A percentile compares a stretch with the other conserved stretches of the same genome.
These are phyloP conservation scores for Drosophila multiciliata DNA, from an alignment of 2,888 invertebrate genomes.

Conservation along the genomic window DNA sequence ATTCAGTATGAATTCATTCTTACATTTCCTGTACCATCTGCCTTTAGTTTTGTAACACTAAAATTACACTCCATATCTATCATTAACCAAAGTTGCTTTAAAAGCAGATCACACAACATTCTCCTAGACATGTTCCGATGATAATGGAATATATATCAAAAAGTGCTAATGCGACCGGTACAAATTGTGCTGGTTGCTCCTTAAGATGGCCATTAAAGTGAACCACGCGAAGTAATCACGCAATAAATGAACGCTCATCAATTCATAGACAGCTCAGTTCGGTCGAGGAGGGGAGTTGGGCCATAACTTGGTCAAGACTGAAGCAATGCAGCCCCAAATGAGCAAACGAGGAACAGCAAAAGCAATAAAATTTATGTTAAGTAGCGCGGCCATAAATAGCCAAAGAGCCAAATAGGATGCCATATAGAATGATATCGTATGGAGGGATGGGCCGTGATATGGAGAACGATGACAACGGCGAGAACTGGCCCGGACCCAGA, in stretches of 20 bases:
- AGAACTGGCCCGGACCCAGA: constrained; percentile 14
- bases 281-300: not conserved
- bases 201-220: constrained; percentile 49
- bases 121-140: constrained; percentile 7
- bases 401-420: constrained; percentile 60
- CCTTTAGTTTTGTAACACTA: not conserved
- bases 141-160: constrained; percentile 55
- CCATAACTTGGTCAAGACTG: constrained; percentile 56
- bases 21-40: not conserved
- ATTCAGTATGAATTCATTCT: not conserved
- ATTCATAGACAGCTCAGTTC: constrained; percentile 63
- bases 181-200: constrained; percentile 62
- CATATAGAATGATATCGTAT: constrained; percentile 20
- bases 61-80: constrained; percentile 7
- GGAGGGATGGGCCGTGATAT: constrained; percentile 50
- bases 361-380: constrained; percentile 79
- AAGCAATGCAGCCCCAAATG: constrained; percentile 69
- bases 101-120: constrained; percentile 1
- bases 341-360: constrained; percentile 68
- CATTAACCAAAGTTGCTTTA: not conserved
- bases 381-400: constrained; percentile 77
- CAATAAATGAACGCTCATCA: constrained; percentile 79
- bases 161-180: constrained; percentile 61
- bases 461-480: constrained; percentile 45
- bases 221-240: constrained; percentile 72